Base-by-base conservation (phyloP, 1,140 invertebrate species). In the Belonocnema kinseyi region DNA sequence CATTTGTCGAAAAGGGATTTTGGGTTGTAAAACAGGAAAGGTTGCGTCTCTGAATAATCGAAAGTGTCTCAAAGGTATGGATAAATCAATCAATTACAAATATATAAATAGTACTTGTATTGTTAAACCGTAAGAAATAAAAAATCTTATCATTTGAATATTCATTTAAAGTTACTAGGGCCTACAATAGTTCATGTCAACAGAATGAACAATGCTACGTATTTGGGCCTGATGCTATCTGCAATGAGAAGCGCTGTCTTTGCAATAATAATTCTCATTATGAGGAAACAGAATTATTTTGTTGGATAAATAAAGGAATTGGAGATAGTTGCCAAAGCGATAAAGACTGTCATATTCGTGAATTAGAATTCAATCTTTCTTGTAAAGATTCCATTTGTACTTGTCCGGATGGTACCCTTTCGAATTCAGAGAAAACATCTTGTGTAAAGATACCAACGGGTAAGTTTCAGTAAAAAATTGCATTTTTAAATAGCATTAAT, bases 281-380 rank as follows among this genome's bases (percentile, higher is more conserved):
- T 40, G 13, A 40, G n/a, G 14, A 46, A 66, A 10, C 33, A 46
- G 26, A 66, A 40, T 14, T 40, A 40, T 66, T 66, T n/a, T 66
- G 61, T 66, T 66, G 61, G 61, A 40, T 7, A 2, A 66, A 66
- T 46, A 66, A 40, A 46, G 61, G 61, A 66, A 66, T 66, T 66
- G 26, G 26, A 46, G 26, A 66, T 16, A 66, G 40, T 40, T 66
- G 61, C 10, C 0, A 13, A 26, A 66, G 61, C 12, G 16, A 66
- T 46, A n/a, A 66, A 40, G 61, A 66, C 33, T 66, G 58, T 16
- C 19, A 66, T 13, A 33, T 66, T 66, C 61, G 5, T 10, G 26
- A n/a, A 14, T 66, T 33, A 40, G 33, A 66, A 33, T 40, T 66
- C n/a, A 4, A 13, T n/a, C 26, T 66, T 12, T 40, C 26, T 66